phyloP scores from a whole-genome alignment of 2,888 invertebrate species.

The Megaustenia siamemsis region DNA sequence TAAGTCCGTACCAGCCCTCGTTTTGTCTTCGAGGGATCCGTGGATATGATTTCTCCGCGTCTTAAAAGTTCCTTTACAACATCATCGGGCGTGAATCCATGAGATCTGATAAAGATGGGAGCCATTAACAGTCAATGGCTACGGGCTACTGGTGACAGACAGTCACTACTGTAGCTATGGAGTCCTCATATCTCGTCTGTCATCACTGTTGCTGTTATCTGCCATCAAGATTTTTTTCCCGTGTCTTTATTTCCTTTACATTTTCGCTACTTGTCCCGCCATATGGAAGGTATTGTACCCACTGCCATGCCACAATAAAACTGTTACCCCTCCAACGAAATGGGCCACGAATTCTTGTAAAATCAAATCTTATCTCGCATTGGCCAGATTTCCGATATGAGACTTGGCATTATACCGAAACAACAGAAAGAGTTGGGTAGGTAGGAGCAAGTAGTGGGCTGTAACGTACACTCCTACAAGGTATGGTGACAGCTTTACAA shows the following conservation, averaged over 20 bases:
- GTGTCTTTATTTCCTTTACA: neutral
- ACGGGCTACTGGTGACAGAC: neutral
- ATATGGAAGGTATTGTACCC: neutral
- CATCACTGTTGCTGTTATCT: neutral
- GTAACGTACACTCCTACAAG: too few species aligned
- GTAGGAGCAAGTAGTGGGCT: neutral
- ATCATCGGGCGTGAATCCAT: neutral
- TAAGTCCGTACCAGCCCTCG: neutral
- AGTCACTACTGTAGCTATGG: too few species aligned
- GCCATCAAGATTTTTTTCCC: neutral
- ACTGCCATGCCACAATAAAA: neutral
- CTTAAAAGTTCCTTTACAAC: conserved; percentile 7
- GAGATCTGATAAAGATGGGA: neutral
- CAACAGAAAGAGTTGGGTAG: neutral
- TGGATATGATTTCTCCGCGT: neutral
- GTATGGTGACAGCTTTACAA: too few species aligned
- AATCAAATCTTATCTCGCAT: neutral
- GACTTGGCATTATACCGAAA: neutral
- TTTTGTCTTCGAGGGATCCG: neutral
- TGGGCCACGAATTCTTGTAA: neutral
- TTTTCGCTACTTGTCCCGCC: neutral
- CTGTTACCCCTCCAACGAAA: neutral
- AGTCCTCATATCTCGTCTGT: neutral
- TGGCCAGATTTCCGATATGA: neutral
- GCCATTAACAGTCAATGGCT: neutral